Evolutionary conservation across 1,140 invertebrate genomes (phyloP).

Genomic region (Drosophila punjabiensis): DNA sequence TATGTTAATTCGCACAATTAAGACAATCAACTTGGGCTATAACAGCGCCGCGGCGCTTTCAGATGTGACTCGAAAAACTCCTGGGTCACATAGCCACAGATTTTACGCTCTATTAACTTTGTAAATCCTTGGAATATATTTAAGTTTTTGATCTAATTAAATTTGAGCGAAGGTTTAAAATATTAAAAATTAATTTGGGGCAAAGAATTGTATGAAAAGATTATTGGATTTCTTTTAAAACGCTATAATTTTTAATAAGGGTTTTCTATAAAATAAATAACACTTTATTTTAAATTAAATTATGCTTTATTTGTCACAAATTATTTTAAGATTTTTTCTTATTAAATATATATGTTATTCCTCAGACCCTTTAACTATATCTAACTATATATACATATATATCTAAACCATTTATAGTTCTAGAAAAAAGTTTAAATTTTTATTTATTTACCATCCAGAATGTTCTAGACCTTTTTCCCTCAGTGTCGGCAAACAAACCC

Average conservation of each 20-base stretch:
- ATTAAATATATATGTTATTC: not conserved
- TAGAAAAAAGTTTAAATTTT: not conserved
- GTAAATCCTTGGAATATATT: constrained; percentile 58
- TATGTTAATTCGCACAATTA: constrained; percentile 54
- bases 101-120: not conserved
- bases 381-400: too few relatives aligned
- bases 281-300: not conserved
- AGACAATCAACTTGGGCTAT: constrained; percentile 31
- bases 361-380: not conserved
- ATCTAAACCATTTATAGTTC: not conserved
- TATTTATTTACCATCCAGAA: not conserved
- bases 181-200: constrained; percentile 37
- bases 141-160: constrained; percentile 18
- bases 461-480: not conserved
- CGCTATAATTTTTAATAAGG: too few relatives aligned
- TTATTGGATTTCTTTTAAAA: too few relatives aligned
- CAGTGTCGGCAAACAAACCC: constrained; percentile 28
- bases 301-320: not conserved
- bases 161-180: constrained; percentile 46
- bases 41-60: not conserved
- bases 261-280: too few relatives aligned
- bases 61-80: constrained; percentile 20
- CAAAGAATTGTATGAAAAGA: fast-evolving
- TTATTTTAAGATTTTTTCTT: not conserved
- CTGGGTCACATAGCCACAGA: constrained; percentile 20